phyloP scores from a whole-genome alignment of 1,140 invertebrate genomes.

The Choristoneura fumiferana region DNA sequence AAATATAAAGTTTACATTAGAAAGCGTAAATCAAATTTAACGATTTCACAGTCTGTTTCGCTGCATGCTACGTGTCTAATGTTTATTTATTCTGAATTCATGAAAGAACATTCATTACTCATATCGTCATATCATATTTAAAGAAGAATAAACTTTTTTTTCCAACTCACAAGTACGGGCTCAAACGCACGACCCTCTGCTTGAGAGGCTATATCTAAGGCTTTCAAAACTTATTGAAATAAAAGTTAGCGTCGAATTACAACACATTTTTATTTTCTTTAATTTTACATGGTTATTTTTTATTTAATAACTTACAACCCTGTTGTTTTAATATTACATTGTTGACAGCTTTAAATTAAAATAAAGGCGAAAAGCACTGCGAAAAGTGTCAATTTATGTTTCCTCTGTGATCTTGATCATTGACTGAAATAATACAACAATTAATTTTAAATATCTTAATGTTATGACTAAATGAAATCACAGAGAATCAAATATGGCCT shows the following conservation, averaged over 20 bases:
- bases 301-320: constrained; percentile 40
- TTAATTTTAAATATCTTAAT: constrained; percentile 6
- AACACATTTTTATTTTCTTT: constrained; percentile 53
- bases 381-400: background rate
- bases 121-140: too few species aligned
- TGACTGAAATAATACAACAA: constrained; percentile 1
- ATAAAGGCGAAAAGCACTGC: background rate
- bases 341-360: background rate
- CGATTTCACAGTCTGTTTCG: background rate
- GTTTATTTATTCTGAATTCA: constrained; percentile 3
- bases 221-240: background rate
- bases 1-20: constrained; percentile 5
- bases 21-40: constrained; percentile 1
- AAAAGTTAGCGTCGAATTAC: constrained; percentile 27
- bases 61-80: background rate
- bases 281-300: constrained; percentile 46
- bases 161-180: background rate
- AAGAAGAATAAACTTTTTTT: background rate
- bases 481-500: constrained; percentile 12
- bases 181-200: too few species aligned
- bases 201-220: too few species aligned
- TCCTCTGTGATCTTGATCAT: constrained; percentile 1
- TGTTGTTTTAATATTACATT: constrained; percentile 35
- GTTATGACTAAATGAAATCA: constrained; percentile 13
- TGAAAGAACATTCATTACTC: background rate